Evolutionary conservation across 2,888 invertebrate genomes (phyloP).

Genomic region (Cerastis rubricosa): DNA sequence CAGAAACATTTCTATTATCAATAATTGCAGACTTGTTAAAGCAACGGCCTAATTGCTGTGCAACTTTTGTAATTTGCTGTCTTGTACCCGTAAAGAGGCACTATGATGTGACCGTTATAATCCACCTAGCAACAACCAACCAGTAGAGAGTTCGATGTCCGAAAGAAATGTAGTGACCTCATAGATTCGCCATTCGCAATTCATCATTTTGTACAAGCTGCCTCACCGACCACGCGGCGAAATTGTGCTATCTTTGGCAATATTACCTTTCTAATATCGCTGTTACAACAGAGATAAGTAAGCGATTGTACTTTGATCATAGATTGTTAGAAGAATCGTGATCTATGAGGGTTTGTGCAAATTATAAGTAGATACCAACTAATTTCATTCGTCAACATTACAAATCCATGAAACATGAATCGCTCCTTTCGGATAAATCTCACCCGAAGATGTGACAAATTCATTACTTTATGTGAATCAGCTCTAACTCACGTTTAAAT

Average conservation of each 20-base stretch:
- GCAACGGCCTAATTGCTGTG: conserved; percentile 70
- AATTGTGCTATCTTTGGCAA: conserved; percentile 68
- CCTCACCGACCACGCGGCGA: conserved; percentile 72
- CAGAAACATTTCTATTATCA: conserved; percentile 59
- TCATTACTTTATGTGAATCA: conserved; percentile 13
- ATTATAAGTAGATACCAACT: conserved; percentile 22
- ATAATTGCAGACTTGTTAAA: conserved; percentile 63
- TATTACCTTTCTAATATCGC: conserved; percentile 64
- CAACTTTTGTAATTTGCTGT: conserved; percentile 74
- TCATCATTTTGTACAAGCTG: conserved; percentile 84
- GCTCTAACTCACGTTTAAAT: conserved; percentile 44
- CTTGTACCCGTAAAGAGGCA: conserved; percentile 75
- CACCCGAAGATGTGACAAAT: conserved; percentile 32
- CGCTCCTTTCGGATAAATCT: conserved; percentile 46
- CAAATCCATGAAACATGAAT: conserved; percentile 52
- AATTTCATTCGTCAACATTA: conserved; percentile 49
- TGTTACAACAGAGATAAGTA: conserved; percentile 47
- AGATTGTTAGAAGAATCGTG: conserved; percentile 51
- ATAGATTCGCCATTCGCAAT: conserved; percentile 86
- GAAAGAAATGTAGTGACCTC: conserved; percentile 86
- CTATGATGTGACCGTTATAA: conserved; percentile 84
- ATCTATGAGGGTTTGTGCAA: conserved; percentile 49
- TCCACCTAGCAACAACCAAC: conserved; percentile 82
- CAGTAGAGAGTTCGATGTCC: conserved; percentile 85
- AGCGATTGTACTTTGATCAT: conserved; percentile 47